Percentiles rank a stretch among this genome's conserved stretches.
Evolutionary conservation across 2,888 invertebrate species (phyloP).

Genomic region (Diogma glabrata): DNA sequence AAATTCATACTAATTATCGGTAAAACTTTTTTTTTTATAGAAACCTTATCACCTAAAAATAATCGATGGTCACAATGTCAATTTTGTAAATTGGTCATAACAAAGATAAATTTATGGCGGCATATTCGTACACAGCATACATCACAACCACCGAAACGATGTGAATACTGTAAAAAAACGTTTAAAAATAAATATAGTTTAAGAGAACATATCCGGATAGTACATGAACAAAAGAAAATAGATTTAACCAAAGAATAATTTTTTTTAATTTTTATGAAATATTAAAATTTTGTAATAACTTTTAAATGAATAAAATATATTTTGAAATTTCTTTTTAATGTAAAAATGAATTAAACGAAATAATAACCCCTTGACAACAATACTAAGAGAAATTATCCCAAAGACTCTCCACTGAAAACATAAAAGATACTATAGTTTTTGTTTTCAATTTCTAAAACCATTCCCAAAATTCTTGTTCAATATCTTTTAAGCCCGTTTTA

Average conservation of each 20-base stretch:
- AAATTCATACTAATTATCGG: no score
- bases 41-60: not conserved
- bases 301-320: conserved; percentile 2
- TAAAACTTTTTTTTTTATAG: conserved; percentile 7
- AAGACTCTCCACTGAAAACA: no score
- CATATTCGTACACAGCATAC: conserved; percentile 39
- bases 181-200: conserved; percentile 38
- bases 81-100: conserved; percentile 39
- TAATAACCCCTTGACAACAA: no score
- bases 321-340: no score
- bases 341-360: no score
- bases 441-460: no score
- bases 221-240: conserved; percentile 33
- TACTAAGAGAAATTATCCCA: no score
- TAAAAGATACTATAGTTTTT: no score
- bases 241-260: not conserved
- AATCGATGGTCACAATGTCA: conserved; percentile 37
- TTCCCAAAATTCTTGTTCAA: no score
- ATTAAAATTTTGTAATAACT: not conserved
- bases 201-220: conserved; percentile 36
- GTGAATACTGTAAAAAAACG: conserved; percentile 37
- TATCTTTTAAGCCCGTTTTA: no score
- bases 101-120: conserved; percentile 39
- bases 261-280: no score
- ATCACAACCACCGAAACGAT: conserved; percentile 37